phyloP scores from a whole-genome alignment of 2,888 invertebrate species.

The Cantharis flavilabris region DNA sequence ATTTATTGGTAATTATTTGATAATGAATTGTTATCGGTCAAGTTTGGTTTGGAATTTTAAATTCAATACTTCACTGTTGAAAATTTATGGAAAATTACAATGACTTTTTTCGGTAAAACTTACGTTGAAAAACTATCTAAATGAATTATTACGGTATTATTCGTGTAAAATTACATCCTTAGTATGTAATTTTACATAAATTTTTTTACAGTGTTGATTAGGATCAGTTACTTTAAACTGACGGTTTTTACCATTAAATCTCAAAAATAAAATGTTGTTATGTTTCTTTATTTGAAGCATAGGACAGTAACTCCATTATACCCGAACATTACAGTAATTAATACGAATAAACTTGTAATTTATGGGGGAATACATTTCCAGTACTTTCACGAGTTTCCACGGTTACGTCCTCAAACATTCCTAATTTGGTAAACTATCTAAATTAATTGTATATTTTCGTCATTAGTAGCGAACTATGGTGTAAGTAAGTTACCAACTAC shows the following conservation, averaged over 20 bases:
- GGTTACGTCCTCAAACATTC: neutral
- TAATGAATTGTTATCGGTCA: too few species aligned
- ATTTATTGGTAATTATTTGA: neutral
- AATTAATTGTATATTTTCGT: neutral
- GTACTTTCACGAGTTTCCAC: neutral
- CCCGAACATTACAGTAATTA: neutral
- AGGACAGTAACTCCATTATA: neutral
- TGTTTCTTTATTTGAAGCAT: neutral
- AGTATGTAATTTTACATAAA: too few species aligned
- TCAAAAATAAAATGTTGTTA: neutral
- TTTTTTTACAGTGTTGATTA: too few species aligned
- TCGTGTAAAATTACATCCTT: too few species aligned
- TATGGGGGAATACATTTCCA: neutral
- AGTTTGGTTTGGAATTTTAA: too few species aligned
- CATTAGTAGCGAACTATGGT: neutral
- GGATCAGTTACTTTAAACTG: neutral
- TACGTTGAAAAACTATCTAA: too few species aligned
- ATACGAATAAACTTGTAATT: neutral
- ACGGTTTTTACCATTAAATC: neutral
- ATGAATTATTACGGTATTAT: too few species aligned
- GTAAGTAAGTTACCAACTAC: neutral
- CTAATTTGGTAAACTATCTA: neutral
- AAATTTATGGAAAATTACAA: too few species aligned
- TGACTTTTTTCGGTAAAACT: too few species aligned
- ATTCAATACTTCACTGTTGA: too few species aligned